Conservation (phyloP, 2,888 invertebrate genomes). For the Gymnocheta viridis region DNA sequence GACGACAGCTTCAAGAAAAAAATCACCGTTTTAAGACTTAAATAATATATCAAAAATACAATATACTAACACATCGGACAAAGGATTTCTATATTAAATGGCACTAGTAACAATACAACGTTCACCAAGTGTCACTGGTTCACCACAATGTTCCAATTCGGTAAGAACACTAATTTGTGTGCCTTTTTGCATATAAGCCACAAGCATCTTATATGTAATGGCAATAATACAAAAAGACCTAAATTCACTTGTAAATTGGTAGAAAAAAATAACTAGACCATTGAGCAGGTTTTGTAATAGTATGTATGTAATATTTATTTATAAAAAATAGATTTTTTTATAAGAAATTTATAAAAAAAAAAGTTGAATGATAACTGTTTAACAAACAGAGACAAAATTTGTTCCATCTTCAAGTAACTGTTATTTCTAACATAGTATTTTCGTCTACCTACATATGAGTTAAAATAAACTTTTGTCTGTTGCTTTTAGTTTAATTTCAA, state of each 20-base stretch:
- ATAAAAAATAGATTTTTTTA: constrained; percentile 21
- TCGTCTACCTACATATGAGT: no score
- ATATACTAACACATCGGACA: constrained; percentile 32
- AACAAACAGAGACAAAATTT: no score
- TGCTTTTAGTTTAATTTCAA: no score
- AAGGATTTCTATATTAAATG: constrained; percentile 81
- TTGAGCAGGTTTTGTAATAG: constrained; percentile 3
- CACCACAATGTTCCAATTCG: constrained; percentile 82
- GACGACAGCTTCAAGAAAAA: constrained; percentile 25
- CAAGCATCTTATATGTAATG: constrained; percentile 60
- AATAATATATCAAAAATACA: constrained; percentile 6
- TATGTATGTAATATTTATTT: not conserved
- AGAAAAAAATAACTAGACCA: not conserved
- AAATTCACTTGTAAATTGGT: not conserved
- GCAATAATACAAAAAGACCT: constrained; percentile 18
- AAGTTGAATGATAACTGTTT: no score
- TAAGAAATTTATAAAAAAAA: no score
- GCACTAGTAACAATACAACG: constrained; percentile 89
- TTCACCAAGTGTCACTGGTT: constrained; percentile 87
- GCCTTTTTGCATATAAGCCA: constrained; percentile 16
- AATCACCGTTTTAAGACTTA: constrained; percentile 27
- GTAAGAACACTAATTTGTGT: constrained; percentile 74
- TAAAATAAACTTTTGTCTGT: no score
- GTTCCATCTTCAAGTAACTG: no score
- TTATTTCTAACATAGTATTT: no score